Percentiles rank a stretch among this genome's conserved stretches.
phyloP scores from a whole-genome alignment of 2,888 invertebrate species.

The Melanargia galathea region DNA sequence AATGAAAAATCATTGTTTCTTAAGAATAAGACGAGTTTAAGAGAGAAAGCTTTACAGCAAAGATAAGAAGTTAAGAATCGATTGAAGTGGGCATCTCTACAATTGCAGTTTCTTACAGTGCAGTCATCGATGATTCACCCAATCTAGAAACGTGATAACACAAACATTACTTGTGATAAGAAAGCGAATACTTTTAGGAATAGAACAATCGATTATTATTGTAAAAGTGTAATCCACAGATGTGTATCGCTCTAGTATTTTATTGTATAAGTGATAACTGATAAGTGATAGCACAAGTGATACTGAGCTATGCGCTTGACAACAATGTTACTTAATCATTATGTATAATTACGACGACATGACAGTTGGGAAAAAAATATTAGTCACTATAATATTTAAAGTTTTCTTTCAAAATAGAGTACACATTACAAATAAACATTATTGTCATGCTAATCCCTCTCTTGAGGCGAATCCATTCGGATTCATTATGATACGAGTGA shows the following conservation, averaged over 20 bases:
- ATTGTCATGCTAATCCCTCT: too few species aligned
- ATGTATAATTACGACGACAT: too few species aligned
- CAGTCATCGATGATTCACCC: conserved; percentile 51
- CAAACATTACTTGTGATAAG: conserved; percentile 34
- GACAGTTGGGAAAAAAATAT: neutral
- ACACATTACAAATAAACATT: too few species aligned
- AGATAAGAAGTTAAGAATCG: conserved; percentile 64
- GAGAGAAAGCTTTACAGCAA: too few species aligned
- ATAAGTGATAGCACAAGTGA: neutral
- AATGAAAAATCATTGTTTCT: too few species aligned
- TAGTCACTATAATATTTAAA: neutral
- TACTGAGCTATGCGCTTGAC: neutral
- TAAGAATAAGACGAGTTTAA: too few species aligned
- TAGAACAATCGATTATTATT: conserved; percentile 8
- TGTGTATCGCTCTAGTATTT: neutral
- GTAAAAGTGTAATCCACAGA: neutral
- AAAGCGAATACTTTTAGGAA: conserved; percentile 26
- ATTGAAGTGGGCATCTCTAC: conserved; percentile 49
- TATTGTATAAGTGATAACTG: neutral
- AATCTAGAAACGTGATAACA: conserved; percentile 25
- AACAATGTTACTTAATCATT: neutral
- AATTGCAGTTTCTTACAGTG: too few species aligned
- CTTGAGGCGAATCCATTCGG: too few species aligned
- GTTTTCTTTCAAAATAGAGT: neutral
- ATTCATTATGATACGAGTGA: too few species aligned